Conservation (phyloP, 2,797 vertebrate genomes). For the Gambelia wislizenii region DNA sequence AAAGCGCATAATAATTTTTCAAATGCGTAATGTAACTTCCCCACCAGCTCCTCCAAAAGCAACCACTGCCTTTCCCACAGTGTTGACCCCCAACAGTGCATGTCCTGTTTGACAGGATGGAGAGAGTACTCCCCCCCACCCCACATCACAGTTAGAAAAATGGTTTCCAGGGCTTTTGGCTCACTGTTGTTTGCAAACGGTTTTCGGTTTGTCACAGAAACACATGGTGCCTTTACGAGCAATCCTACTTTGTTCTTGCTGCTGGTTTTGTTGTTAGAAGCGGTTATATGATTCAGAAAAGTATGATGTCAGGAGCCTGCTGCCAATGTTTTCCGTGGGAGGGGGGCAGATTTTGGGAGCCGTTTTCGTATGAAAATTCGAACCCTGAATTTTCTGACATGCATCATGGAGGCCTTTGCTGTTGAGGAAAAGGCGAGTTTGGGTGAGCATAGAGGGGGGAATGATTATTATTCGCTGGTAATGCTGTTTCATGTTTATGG, state of each 20-base stretch:
- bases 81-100: rapidly evolving
- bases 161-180: slow-evolving; percentile 57
- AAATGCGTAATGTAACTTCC: slow-evolving; percentile 48
- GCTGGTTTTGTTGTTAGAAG: slow-evolving; percentile 47
- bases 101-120: not conserved
- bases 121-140: not conserved
- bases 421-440: slow-evolving; percentile 41
- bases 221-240: not conserved
- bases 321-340: slow-evolving; percentile 2
- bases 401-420: not conserved
- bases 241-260: slow-evolving; percentile 45
- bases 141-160: not conserved
- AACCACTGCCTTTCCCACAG: not conserved
- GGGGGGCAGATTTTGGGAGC: not conserved
- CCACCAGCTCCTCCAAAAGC: slow-evolving; percentile 4
- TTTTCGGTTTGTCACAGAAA: slow-evolving; percentile 64
- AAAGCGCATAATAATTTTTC: slow-evolving; percentile 71
- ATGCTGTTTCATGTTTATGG: slow-evolving; percentile 42
- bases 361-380: too few relatives aligned
- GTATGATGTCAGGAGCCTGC: slow-evolving; percentile 18
- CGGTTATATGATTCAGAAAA: slow-evolving; percentile 20
- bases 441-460: not conserved
- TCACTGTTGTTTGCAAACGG: slow-evolving; percentile 68
- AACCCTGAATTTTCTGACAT: slow-evolving; percentile 46
- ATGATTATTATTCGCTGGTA: not conserved